A percentile compares a stretch with the other conserved stretches of the same genome.
These are phyloP conservation scores for Excalfactoria chinensis DNA, from an alignment of 2,113 vertebrate genomes.

Conservation along the genomic window DNA sequence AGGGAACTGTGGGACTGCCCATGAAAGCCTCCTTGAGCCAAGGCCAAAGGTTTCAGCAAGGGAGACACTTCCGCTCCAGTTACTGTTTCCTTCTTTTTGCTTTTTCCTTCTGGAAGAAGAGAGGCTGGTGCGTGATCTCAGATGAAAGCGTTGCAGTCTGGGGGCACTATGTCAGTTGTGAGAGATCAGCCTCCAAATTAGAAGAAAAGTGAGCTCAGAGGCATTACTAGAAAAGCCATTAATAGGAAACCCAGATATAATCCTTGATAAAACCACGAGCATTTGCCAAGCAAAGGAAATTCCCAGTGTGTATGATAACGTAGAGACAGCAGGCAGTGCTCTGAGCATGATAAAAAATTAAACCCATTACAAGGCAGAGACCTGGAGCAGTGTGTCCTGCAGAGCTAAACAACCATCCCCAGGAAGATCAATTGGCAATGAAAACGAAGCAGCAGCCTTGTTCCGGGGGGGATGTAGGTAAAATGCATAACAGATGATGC, in stretches of 20 bases:
- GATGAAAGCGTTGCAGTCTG: slow-evolving; percentile 39
- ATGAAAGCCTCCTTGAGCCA: slow-evolving; percentile 39
- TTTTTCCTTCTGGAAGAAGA: slow-evolving; percentile 13
- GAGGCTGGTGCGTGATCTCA: neutral
- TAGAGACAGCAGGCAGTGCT: slow-evolving; percentile 27
- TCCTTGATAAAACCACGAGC: neutral
- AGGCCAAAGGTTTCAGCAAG: slow-evolving; percentile 57
- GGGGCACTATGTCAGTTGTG: slow-evolving; percentile 6
- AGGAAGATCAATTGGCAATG: neutral
- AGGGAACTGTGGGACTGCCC: neutral
- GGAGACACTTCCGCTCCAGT: slow-evolving; percentile 27
- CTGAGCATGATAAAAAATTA: neutral
- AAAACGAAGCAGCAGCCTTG: neutral
- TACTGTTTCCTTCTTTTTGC: neutral
- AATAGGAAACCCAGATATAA: slow-evolving; percentile 21
- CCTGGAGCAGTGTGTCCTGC: neutral
- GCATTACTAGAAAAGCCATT: neutral
- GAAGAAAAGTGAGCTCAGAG: neutral
- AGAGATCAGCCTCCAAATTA: neutral
- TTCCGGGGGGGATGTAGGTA: neutral
- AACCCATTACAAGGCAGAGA: neutral
- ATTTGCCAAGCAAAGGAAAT: slow-evolving; percentile 13
- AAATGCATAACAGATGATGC: neutral
- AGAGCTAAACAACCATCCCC: neutral
- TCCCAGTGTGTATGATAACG: neutral